Evolutionary conservation across 2,888 invertebrate species (phyloP).

Genomic region (Crioceris asparagi): DNA sequence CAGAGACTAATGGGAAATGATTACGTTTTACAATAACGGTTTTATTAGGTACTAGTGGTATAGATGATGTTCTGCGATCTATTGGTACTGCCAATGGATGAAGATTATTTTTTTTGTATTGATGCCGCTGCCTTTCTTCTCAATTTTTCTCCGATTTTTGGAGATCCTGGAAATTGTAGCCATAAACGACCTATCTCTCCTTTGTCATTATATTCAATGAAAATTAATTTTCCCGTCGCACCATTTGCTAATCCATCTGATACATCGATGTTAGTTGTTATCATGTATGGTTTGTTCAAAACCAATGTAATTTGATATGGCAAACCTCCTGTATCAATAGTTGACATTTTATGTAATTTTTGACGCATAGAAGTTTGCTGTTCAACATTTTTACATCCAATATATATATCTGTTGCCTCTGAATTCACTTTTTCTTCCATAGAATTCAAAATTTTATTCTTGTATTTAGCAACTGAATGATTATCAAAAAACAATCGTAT

Average conservation of each 20-base stretch:
- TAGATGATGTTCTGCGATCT: not conserved
- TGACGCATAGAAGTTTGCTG: not conserved
- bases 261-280: conserved; percentile 2
- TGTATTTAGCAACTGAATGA: not conserved
- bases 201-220: not conserved
- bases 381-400: not conserved
- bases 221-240: not conserved
- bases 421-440: not conserved
- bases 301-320: not conserved
- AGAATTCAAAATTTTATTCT: not conserved
- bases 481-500: not conserved
- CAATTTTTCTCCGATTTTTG: not conserved
- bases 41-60: not conserved
- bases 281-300: not conserved
- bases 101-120: not conserved
- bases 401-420: not conserved
- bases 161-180: not conserved
- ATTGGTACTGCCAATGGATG: not conserved
- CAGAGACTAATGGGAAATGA: not conserved
- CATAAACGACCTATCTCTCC: not conserved
- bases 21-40: not conserved
- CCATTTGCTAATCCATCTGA: conserved; percentile 1
- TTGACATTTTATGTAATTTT: not conserved
- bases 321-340: not conserved
- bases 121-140: not conserved